Evolutionary conservation across 2,888 invertebrate genomes (phyloP).

Genomic region (Heliothis peltigera): DNA sequence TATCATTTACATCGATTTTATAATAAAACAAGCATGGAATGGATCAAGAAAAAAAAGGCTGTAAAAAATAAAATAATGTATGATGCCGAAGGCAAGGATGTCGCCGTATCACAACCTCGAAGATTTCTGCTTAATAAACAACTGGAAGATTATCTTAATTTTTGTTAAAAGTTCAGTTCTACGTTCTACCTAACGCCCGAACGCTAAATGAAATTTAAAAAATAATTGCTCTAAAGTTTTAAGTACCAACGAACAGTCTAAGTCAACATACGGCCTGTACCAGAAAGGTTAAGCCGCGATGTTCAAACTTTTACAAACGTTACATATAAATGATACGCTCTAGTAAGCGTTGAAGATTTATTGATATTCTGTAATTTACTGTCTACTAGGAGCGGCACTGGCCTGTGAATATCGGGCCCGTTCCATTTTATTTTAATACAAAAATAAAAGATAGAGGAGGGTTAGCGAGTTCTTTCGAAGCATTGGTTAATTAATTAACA

Average conservation of each 20-base stretch:
- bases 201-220: neutral
- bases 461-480: slow-evolving; percentile 33
- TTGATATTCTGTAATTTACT: slow-evolving; percentile 57
- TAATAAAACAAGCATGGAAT: too few species aligned
- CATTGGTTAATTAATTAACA: slow-evolving; percentile 44
- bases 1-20: too few species aligned
- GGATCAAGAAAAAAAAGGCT: too few species aligned
- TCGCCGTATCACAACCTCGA: too few species aligned
- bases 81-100: too few species aligned
- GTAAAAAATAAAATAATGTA: too few species aligned
- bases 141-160: too few species aligned
- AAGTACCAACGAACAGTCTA: slow-evolving; percentile 33
- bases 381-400: slow-evolving; percentile 46
- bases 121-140: too few species aligned
- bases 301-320: slow-evolving; percentile 44
- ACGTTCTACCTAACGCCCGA: too few species aligned
- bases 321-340: slow-evolving; percentile 52
- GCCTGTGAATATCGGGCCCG: slow-evolving; percentile 19
- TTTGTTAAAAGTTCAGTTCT: too few species aligned
- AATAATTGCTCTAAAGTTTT: slow-evolving; percentile 25
- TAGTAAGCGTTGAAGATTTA: slow-evolving; percentile 59
- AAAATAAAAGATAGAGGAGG: slow-evolving; percentile 45
- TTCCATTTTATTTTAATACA: slow-evolving; percentile 27
- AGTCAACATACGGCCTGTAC: slow-evolving; percentile 48
- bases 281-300: slow-evolving; percentile 26